Evolutionary conservation across 2,113 vertebrate genomes (phyloP).

Genomic region (Nerophis lumbriciformis): DNA sequence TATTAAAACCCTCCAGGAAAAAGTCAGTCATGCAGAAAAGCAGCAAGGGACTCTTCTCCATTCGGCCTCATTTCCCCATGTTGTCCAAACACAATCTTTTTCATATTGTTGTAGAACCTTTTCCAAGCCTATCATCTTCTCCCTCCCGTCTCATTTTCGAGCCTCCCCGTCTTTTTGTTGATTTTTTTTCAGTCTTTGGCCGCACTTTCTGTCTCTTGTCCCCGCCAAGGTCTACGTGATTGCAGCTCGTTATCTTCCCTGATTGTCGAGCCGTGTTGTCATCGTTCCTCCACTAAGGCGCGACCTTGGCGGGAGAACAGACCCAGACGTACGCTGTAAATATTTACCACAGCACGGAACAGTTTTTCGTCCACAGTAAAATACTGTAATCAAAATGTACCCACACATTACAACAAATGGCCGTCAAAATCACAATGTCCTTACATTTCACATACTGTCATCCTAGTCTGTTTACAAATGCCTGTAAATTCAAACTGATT

Average conservation of each 20-base stretch:
- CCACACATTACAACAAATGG: no score
- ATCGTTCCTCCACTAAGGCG: constrained; percentile 12
- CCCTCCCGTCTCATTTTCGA: background rate
- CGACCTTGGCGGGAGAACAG: constrained; percentile 49
- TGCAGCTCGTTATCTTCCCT: constrained; percentile 37
- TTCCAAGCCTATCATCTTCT: background rate
- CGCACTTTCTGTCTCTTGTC: constrained; percentile 26
- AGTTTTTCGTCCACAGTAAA: no score
- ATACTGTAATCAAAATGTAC: no score
- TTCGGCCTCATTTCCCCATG: constrained; percentile 39
- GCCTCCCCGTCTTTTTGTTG: constrained; percentile 23
- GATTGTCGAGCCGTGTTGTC: constrained; percentile 36
- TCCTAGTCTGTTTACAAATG: no score
- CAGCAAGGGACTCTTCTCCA: constrained; percentile 26
- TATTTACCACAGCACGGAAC: no score
- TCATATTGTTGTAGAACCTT: background rate
- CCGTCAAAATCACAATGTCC: no score
- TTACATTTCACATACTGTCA: no score
- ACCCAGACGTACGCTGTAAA: background rate
- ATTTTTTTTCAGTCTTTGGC: constrained; percentile 23
- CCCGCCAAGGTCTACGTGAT: constrained; percentile 39
- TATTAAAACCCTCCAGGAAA: constrained; percentile 41
- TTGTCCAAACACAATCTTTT: constrained; percentile 34
- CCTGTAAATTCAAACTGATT: no score
- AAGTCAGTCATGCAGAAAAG: constrained; percentile 34